phyloP scores from a whole-genome alignment of 2,113 vertebrate species.

The Cyanoramphus novaezelandiae region DNA sequence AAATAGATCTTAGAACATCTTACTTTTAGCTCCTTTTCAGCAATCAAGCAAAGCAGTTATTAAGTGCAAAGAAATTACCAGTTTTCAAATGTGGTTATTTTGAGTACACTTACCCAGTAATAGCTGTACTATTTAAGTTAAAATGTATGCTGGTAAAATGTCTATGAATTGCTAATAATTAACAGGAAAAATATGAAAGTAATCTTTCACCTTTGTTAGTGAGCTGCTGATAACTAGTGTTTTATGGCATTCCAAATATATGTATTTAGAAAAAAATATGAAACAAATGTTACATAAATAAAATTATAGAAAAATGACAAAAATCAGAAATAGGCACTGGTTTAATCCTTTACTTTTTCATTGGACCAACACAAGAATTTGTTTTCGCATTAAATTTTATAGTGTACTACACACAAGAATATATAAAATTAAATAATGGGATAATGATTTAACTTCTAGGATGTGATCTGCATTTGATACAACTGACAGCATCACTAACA shows the following conservation, averaged over 20 bases:
- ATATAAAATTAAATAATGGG: neutral
- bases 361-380: neutral
- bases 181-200: slow-evolving; percentile 28
- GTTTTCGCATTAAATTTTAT: slow-evolving; percentile 11
- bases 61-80: slow-evolving; percentile 46
- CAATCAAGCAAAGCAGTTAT: slow-evolving; percentile 43
- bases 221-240: slow-evolving; percentile 41
- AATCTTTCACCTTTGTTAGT: slow-evolving; percentile 62
- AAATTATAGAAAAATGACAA: slow-evolving; percentile 18
- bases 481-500: neutral
- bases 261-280: slow-evolving; percentile 43
- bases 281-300: slow-evolving; percentile 27
- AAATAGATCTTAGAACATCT: slow-evolving; percentile 27
- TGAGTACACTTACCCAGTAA: slow-evolving; percentile 57
- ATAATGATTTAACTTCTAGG: neutral
- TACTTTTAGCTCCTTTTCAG: slow-evolving; percentile 34
- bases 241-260: slow-evolving; percentile 42
- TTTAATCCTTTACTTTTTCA: slow-evolving; percentile 5
- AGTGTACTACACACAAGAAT: neutral
- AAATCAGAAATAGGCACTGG: slow-evolving; percentile 15
- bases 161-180: slow-evolving; percentile 54
- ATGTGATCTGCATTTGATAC: neutral
- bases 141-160: slow-evolving; percentile 42
- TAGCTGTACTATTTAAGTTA: slow-evolving; percentile 44
- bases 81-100: slow-evolving; percentile 50